phyloP scores from a whole-genome alignment of 2,888 invertebrate genomes.

The Harpagoxenus sublaevis region DNA sequence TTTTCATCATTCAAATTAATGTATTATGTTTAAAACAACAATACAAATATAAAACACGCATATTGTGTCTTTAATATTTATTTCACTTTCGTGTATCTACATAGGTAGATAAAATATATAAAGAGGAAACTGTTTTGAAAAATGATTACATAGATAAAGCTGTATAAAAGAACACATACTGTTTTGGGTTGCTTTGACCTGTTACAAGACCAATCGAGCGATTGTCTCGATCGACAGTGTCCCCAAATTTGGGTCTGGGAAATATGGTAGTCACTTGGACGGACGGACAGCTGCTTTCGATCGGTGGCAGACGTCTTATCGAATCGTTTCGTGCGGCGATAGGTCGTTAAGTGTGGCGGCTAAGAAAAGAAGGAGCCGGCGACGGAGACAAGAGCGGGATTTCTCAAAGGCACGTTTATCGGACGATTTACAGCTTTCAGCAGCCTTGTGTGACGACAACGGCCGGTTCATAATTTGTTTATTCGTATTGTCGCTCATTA shows the following conservation, averaged over 20 bases:
- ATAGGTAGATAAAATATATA: background rate
- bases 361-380: constrained; percentile 16
- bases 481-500: constrained; percentile 65
- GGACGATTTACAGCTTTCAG: constrained; percentile 74
- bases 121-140: background rate
- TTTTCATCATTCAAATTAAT: background rate
- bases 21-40: background rate
- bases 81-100: background rate
- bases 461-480: constrained; percentile 69
- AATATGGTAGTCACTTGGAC: background rate
- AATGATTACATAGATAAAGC: background rate
- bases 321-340: constrained; percentile 44
- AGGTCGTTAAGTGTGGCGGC: background rate
- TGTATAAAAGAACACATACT: background rate
- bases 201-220: background rate
- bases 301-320: constrained; percentile 62
- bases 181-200: background rate
- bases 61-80: background rate
- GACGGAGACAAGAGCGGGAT: constrained; percentile 12
- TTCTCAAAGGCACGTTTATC: constrained; percentile 69
- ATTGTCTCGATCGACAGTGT: background rate
- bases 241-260: constrained; percentile 5
- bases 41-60: background rate
- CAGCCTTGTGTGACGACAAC: constrained; percentile 59
- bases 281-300: constrained; percentile 22